Evolutionary conservation across 1,140 invertebrate genomes (phyloP).

Genomic region (Rhagoletis zephyria): DNA sequence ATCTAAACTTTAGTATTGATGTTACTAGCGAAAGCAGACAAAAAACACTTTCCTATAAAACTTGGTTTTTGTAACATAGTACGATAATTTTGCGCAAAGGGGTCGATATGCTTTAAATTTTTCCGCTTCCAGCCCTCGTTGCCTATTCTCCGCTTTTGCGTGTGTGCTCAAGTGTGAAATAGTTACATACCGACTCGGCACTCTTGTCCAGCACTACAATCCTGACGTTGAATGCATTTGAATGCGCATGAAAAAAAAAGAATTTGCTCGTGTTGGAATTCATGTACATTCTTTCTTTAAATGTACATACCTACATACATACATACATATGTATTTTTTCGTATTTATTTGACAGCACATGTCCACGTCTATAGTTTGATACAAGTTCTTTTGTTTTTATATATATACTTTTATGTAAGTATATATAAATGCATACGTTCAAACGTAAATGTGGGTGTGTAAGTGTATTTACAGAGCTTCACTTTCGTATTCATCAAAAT

Average conservation of each 20-base stretch:
- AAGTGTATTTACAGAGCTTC: not conserved
- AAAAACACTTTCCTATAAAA: no score
- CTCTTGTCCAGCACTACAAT: not conserved
- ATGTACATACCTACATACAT: not conserved
- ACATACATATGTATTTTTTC: not conserved
- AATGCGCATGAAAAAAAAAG: not conserved
- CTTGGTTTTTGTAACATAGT: no score
- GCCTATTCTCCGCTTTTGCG: not conserved
- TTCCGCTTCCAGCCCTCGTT: not conserved
- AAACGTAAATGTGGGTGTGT: no score
- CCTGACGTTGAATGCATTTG: not conserved
- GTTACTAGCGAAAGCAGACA: no score
- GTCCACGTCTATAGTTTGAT: not conserved
- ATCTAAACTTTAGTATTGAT: no score
- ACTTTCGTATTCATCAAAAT: not conserved
- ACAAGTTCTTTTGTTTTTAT: not conserved
- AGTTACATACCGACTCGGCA: conserved; percentile 19
- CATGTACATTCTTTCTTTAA: not conserved
- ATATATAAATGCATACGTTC: no score
- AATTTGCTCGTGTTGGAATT: not conserved
- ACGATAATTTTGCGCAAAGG: not conserved
- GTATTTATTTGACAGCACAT: not conserved
- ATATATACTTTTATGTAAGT: no score
- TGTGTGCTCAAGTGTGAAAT: conserved; percentile 46
- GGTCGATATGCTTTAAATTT: not conserved